A percentile compares a stretch with the other conserved stretches of the same genome.
phyloP scores from a whole-genome alignment of 2,888 invertebrate species.

The Meiosimyza platycephala region DNA sequence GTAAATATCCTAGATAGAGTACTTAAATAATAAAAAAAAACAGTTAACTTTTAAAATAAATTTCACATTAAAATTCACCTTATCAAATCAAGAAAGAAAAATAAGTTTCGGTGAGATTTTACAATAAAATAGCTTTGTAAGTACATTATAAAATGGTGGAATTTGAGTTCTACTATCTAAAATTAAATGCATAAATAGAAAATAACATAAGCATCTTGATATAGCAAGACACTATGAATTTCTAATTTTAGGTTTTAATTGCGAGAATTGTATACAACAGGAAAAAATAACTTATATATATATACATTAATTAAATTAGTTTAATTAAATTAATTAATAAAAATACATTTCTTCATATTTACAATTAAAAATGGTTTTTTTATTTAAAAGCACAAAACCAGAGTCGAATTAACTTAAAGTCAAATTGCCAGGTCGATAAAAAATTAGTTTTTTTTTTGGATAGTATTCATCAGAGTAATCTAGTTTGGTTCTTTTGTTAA shows the following conservation, averaged over 20 bases:
- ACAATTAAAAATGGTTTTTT: background rate
- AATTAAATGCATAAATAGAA: conserved; percentile 1
- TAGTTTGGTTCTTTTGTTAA: no score
- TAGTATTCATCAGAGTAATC: no score
- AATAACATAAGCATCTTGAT: background rate
- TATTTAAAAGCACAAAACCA: no score
- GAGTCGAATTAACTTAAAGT: no score
- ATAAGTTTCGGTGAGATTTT: background rate
- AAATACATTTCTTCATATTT: conserved; percentile 11
- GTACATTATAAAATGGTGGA: background rate
- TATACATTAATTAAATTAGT: background rate
- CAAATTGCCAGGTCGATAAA: no score
- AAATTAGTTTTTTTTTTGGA: no score
- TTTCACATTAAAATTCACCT: background rate
- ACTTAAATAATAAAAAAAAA: conserved; percentile 11
- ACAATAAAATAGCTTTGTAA: background rate
- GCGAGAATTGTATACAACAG: background rate
- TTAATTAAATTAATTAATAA: background rate
- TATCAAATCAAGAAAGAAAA: no score
- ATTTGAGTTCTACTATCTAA: background rate
- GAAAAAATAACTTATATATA: conserved; percentile 2
- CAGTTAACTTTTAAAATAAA: background rate
- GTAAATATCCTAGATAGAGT: conserved; percentile 24
- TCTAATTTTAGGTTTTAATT: conserved; percentile 3
- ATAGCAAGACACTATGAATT: background rate